These are phyloP conservation scores for Drosophila auraria DNA, from an alignment of 1,140 invertebrate species.

Conservation along the genomic window DNA sequence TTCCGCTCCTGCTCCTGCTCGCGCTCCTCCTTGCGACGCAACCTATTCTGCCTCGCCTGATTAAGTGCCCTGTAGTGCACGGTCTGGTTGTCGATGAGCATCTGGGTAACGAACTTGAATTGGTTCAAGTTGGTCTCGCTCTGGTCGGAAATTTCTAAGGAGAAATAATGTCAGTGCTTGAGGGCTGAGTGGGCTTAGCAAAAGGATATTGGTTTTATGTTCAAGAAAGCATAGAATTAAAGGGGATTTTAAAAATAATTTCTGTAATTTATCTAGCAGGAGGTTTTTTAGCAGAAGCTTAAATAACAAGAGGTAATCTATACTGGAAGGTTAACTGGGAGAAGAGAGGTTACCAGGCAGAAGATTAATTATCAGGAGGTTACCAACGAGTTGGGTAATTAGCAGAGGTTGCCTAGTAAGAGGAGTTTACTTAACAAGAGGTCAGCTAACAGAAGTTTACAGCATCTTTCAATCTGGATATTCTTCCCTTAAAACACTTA, in stretches of 20 bases:
- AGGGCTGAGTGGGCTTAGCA: background rate
- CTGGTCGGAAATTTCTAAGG: constrained; percentile 53
- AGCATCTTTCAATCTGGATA: too few relatives aligned
- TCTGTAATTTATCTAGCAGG: too few relatives aligned
- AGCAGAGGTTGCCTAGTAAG: too few relatives aligned
- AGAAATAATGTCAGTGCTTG: background rate
- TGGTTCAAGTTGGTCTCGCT: constrained; percentile 65
- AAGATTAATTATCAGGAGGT: too few relatives aligned
- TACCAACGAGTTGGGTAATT: too few relatives aligned
- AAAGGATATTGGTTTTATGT: too few relatives aligned
- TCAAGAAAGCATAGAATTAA: too few relatives aligned
- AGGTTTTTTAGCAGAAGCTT: too few relatives aligned
- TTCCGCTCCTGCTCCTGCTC: constrained; percentile 1
- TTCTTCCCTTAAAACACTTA: constrained; percentile 30
- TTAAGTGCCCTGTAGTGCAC: constrained; percentile 46
- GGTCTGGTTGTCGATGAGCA: constrained; percentile 71
- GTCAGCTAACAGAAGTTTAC: background rate
- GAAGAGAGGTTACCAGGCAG: too few relatives aligned
- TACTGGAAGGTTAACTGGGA: too few relatives aligned
- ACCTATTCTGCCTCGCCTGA: constrained; percentile 9
- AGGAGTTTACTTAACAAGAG: background rate
- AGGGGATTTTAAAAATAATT: too few relatives aligned
- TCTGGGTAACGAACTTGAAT: constrained; percentile 69
- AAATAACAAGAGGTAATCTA: too few relatives aligned
- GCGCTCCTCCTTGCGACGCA: constrained; percentile 7